Evolutionary conservation across 2,797 vertebrate species (phyloP).

Genomic region (Cyprinodon diabolis): DNA sequence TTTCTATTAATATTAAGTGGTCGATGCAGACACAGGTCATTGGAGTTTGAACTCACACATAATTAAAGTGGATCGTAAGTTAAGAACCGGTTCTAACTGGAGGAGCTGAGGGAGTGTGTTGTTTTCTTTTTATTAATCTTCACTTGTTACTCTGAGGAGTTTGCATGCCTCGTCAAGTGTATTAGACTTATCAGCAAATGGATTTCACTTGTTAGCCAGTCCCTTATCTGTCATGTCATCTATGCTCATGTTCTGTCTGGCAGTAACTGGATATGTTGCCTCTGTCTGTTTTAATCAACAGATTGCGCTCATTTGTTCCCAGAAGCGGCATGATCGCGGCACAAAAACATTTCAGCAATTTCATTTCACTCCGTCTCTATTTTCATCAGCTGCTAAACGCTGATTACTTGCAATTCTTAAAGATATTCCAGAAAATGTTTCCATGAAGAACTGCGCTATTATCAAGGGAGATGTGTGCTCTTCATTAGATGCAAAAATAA

Average conservation of each 20-base stretch:
- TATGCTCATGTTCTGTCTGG: conserved; percentile 17
- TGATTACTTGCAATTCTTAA: conserved; percentile 34
- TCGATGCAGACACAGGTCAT: conserved; percentile 37
- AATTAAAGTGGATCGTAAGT: conserved; percentile 35
- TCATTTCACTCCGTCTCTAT: conserved; percentile 39
- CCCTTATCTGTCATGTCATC: conserved; percentile 22
- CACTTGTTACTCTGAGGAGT: conserved; percentile 31
- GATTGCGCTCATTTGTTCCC: conserved; percentile 17
- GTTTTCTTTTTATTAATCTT: conserved; percentile 30
- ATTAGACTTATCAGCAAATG: conserved; percentile 34
- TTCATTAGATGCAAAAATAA: conserved; percentile 48
- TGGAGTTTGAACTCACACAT: conserved; percentile 27
- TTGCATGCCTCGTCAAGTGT: conserved; percentile 24
- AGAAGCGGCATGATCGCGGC: conserved; percentile 5
- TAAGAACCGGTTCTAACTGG: conserved; percentile 25
- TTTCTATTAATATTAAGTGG: conserved; percentile 28
- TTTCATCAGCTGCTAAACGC: conserved; percentile 46
- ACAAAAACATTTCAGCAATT: conserved; percentile 28
- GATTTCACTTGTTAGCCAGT: conserved; percentile 15
- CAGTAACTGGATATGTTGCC: conserved; percentile 23
- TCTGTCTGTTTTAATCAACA: conserved; percentile 24
- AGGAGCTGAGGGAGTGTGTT: conserved; percentile 15
- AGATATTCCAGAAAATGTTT: conserved; percentile 23
- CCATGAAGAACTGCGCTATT: conserved; percentile 15
- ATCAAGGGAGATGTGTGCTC: conserved; percentile 30